Percentiles rank a stretch among this genome's conserved stretches.
Evolutionary conservation across 1,140 invertebrate species (phyloP).

Genomic region (Zaprionus kolodkinae): DNA sequence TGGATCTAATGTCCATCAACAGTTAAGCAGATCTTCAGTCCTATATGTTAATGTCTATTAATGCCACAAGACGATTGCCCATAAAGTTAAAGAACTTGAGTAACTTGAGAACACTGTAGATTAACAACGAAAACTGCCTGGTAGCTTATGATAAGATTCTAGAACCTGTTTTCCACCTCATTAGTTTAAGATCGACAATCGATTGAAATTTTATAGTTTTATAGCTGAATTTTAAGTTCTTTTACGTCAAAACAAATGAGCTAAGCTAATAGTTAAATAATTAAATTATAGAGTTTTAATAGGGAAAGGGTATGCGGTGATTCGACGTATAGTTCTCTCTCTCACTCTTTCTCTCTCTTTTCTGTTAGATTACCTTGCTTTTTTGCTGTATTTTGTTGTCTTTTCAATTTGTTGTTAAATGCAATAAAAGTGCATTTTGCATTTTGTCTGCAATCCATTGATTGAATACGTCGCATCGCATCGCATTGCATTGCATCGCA

Average conservation of each 20-base stretch:
- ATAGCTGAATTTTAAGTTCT: constrained; percentile 23
- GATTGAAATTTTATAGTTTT: neutral
- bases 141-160: constrained; percentile 8
- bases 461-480: constrained; percentile 72
- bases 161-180: constrained; percentile 39
- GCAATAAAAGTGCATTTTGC: constrained; percentile 79
- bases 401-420: constrained; percentile 82
- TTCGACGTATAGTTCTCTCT: constrained; percentile 2
- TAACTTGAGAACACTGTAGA: neutral
- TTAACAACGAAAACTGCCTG: constrained; percentile 9
- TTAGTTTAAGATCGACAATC: constrained; percentile 20
- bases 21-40: neutral
- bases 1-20: constrained; percentile 22
- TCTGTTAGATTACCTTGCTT: constrained; percentile 36
- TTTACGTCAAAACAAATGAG: constrained; percentile 1
- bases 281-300: neutral
- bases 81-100: neutral
- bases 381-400: constrained; percentile 54
- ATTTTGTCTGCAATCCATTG: constrained; percentile 78
- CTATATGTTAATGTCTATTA: constrained; percentile 15
- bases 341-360: constrained; percentile 8
- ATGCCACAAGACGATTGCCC: constrained; percentile 19
- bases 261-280: neutral
- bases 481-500: neutral
- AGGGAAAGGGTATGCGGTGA: constrained; percentile 16